A percentile compares a stretch with the other conserved stretches of the same genome.
phyloP scores from a whole-genome alignment of 1,140 invertebrate species.

The Philaenus spumarius region DNA sequence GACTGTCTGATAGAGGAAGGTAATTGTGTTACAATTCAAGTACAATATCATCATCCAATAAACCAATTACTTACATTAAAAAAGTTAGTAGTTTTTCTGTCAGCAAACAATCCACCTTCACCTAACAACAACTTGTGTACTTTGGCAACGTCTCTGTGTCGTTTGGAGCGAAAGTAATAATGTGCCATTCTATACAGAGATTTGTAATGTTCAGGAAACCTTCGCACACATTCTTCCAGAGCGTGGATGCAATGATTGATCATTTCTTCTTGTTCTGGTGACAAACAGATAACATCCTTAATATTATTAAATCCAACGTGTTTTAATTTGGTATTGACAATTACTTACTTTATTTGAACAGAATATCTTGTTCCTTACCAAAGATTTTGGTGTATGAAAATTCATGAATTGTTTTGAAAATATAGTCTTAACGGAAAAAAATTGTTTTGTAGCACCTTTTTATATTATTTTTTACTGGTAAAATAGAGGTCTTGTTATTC shows the following conservation, averaged over 20 bases:
- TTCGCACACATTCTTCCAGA: conserved; percentile 71
- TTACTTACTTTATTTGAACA: no score
- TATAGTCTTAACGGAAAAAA: no score
- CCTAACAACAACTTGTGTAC: conserved; percentile 65
- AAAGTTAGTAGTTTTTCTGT: conserved; percentile 78
- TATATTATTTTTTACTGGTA: no score
- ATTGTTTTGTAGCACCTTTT: no score
- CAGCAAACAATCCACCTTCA: conserved; percentile 72
- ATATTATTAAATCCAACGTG: no score
- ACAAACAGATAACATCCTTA: not conserved
- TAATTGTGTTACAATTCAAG: not conserved
- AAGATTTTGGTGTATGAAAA: no score
- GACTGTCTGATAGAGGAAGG: no score
- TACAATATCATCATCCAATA: not conserved
- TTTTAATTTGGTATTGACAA: no score
- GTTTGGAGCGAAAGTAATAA: conserved; percentile 70
- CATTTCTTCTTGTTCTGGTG: conserved; percentile 42
- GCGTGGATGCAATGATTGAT: conserved; percentile 60
- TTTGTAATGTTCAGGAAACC: conserved; percentile 91
- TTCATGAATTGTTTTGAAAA: no score
- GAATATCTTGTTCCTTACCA: no score
- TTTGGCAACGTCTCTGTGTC: conserved; percentile 56
- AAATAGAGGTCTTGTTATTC: no score
- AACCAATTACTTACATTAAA: conserved; percentile 63
- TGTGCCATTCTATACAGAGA: conserved; percentile 81